Base-by-base conservation (phyloP, 2,888 invertebrate species). In the Chymomyza procnemis region DNA sequence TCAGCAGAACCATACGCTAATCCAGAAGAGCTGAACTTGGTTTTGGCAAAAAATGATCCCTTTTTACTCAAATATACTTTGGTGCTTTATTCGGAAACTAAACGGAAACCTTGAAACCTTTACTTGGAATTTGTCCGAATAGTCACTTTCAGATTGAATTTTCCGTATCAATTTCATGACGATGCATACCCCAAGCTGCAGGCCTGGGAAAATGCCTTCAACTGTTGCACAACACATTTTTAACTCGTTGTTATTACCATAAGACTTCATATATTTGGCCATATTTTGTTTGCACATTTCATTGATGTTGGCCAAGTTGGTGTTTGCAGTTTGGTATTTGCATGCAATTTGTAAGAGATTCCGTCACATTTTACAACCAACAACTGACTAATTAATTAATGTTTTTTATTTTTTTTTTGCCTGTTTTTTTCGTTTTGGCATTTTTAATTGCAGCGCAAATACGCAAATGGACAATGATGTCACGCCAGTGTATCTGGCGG, bases 401-500 rank as follows among this genome's bases (percentile, higher is more conserved):
- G 46, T 66, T 54, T 62, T 61, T 26, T 46, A n/a, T 62, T 61
- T 3, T 59, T 63, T 60, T 54, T 61, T 54, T 50, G 58, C 16
- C 50, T 73, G 55, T 14, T 64, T 41, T 21, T 54, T 12, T 21
- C n/a, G n/a, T 21, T 54, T 54, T 54, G 54, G 21, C 21, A 54
- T 54, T 69, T 71, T 69, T 61, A 34, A 61, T 91, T 93, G 59
- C 93, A 96, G 96, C 92, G 96, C 97, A 79, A 97, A 97, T 92
- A 95, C 95, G 81, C 96, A 96, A 91, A 96, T 97, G 96, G 96
- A 96, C 92, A 97, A 96, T 91, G 97, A 97, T 91, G 96, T 96
- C 80, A 97, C 97, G 46, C 96, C 97, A 56, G 96, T 96, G 46
- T 97, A 97, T 91, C 92, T 97, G 87, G 97, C 97, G 12, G 96